Base-by-base conservation (phyloP, 2,113 vertebrate species). In the Elgaria multicarinata region DNA sequence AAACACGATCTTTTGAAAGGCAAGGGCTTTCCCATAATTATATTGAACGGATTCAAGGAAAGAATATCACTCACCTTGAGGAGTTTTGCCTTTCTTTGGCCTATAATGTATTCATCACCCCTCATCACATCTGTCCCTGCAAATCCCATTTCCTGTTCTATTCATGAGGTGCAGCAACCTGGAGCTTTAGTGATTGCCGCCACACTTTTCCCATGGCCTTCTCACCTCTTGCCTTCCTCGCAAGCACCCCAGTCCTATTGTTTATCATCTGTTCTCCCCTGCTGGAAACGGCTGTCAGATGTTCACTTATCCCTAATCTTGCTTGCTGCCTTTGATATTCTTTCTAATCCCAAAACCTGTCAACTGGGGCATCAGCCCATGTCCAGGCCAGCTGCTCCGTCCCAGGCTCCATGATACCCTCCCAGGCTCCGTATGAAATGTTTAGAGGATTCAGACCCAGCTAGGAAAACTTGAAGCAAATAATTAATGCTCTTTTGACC, bases 131-230 rank as follows among this genome's bases (percentile, higher is more conserved):
- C 97, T 96, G 96, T 95, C 96, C 94, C 93, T 95, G 93, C 93
- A 96, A 97, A 97, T 97, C 96, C 96, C 92, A 97, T 97, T 97
- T 97, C 97, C 97, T 97, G 95, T 95, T 92, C 96, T 95, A 96
- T 97, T 97, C 97, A 97, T 95, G 94, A 96, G 95, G 95, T 93
- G 94, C 95, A 93, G 96, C 94, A 97, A 96, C 96, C 96, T 97
- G 96, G 96, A 95, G 95, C 93, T 95, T 95, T 94, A 95, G 94
- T 95, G 95, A 97, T 96, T 95, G 95, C 93, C 79, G 95, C 95
- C 96, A 97, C 96, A 96, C 96, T 96, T 96, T 97, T 97, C 97
- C 97, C 97, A 97, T 97, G 97, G 95, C 97, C 97, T 97, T 96
- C 94, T 97, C 97, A 97, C 96, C 97, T 96, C 97, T 95, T 89